Evolutionary conservation across 2,888 invertebrate species (phyloP).

Genomic region (Gymnoscelis rufifasciata): DNA sequence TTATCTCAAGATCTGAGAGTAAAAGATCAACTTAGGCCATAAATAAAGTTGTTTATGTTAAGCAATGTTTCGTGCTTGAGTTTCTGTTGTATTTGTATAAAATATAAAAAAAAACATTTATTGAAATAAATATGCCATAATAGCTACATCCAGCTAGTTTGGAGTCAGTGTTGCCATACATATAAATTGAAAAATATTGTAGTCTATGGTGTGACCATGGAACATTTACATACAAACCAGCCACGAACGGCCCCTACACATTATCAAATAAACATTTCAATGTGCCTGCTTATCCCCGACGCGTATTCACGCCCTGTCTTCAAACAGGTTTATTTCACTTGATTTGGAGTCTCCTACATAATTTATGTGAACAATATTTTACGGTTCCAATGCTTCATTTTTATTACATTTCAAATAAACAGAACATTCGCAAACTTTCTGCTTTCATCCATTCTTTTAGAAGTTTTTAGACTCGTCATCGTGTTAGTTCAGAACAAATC

Average conservation of each 20-base stretch:
- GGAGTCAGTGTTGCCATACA: no score
- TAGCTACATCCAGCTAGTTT: no score
- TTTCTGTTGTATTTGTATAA: no score
- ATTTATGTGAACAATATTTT: constrained; percentile 21
- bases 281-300: constrained; percentile 7
- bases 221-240: constrained; percentile 1
- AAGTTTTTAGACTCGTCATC: constrained; percentile 67
- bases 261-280: constrained; percentile 13
- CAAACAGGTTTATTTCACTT: constrained; percentile 18
- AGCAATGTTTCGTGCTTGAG: no score
- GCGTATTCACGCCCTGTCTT: constrained; percentile 10
- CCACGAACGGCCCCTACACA: constrained; percentile 3
- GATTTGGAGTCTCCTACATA: constrained; percentile 15
- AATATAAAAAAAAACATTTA: no score
- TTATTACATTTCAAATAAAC: constrained; percentile 33
- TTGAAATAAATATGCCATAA: no score
- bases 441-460: constrained; percentile 44
- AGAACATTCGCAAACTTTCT: constrained; percentile 39
- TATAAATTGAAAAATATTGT: no score
- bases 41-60: no score
- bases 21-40: no score
- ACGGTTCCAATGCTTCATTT: constrained; percentile 18
- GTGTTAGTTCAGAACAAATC: constrained; percentile 55
- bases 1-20: not conserved
- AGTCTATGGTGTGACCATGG: no score